Conservation (phyloP, 2,888 invertebrate genomes). For the Melikaiella ostensackeni region DNA sequence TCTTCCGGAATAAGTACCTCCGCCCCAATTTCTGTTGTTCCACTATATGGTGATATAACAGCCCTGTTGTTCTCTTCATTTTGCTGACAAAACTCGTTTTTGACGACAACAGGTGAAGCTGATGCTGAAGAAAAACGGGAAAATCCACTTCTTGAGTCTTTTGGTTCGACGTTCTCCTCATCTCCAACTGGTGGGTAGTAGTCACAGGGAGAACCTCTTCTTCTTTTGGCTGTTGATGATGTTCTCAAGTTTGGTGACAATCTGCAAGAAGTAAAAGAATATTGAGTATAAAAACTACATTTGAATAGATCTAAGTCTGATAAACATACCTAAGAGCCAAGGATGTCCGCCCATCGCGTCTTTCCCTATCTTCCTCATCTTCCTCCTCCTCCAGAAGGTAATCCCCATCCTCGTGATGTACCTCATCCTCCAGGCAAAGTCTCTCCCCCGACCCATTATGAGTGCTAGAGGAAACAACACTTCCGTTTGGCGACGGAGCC, state of each 20-base stretch:
- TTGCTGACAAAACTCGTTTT: constrained; percentile 59
- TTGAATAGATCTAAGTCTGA: no score
- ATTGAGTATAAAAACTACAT: no score
- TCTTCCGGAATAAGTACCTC: constrained; percentile 63
- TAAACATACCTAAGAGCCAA: constrained; percentile 46
- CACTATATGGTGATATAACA: constrained; percentile 70
- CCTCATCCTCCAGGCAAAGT: constrained; percentile 78
- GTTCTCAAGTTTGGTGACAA: constrained; percentile 68
- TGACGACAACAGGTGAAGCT: constrained; percentile 62
- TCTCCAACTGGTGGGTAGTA: constrained; percentile 70
- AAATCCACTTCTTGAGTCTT: constrained; percentile 48
- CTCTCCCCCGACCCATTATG: constrained; percentile 76
- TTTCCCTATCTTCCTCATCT: constrained; percentile 48
- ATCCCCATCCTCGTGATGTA: constrained; percentile 71
- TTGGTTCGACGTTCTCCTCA: constrained; percentile 74
- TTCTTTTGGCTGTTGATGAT: constrained; percentile 44
- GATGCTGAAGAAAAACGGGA: constrained; percentile 67
- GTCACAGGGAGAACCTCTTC: constrained; percentile 62
- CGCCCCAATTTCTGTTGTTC: constrained; percentile 51
- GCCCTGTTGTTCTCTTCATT: constrained; percentile 69
- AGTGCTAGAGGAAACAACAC: constrained; percentile 72
- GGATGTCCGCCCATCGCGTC: constrained; percentile 48
- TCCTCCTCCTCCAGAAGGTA: constrained; percentile 43
- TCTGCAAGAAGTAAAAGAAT: constrained; percentile 56
- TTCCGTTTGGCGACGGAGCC: constrained; percentile 75